phyloP scores from a whole-genome alignment of 1,140 invertebrate species.

The Drosophila saltans region DNA sequence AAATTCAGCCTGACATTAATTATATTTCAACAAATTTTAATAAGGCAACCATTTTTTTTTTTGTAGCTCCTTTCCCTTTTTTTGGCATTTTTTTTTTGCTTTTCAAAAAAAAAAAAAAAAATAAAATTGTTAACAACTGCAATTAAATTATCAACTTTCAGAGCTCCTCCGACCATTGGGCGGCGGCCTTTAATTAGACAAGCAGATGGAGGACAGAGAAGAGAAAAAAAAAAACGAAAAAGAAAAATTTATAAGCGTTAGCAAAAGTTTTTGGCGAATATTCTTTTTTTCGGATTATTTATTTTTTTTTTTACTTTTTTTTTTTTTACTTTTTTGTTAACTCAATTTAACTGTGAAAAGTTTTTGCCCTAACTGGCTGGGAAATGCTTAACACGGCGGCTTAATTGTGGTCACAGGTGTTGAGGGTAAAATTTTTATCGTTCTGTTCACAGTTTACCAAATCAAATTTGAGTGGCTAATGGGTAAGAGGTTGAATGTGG shows the following conservation, averaged over 20 bases:
- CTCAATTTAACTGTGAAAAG: slow-evolving; percentile 73
- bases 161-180: slow-evolving; percentile 48
- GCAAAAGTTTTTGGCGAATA: slow-evolving; percentile 54
- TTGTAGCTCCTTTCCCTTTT: no score
- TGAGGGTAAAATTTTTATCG: slow-evolving; percentile 74
- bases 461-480: slow-evolving; percentile 29
- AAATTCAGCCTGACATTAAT: slow-evolving; percentile 70
- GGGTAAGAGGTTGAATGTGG: neutral
- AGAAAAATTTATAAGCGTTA: slow-evolving; percentile 35
- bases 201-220: slow-evolving; percentile 3
- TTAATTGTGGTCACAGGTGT: slow-evolving; percentile 82
- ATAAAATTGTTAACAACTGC: slow-evolving; percentile 76
- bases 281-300: neutral
- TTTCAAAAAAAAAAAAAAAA: slow-evolving; percentile 32
- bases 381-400: slow-evolving; percentile 70
- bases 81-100: slow-evolving; percentile 24
- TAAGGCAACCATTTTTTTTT: slow-evolving; percentile 50
- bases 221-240: neutral
- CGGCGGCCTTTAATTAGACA: slow-evolving; percentile 53
- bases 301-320: slow-evolving; percentile 29
- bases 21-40: slow-evolving; percentile 79
- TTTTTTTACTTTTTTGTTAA: slow-evolving; percentile 49
- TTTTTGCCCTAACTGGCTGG: slow-evolving; percentile 46
- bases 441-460: slow-evolving; percentile 78
- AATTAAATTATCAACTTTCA: slow-evolving; percentile 80